A percentile compares a stretch with the other conserved stretches of the same genome.
Evolutionary conservation across 2,888 invertebrate species (phyloP).

Genomic region (Ametastegia equiseti): DNA sequence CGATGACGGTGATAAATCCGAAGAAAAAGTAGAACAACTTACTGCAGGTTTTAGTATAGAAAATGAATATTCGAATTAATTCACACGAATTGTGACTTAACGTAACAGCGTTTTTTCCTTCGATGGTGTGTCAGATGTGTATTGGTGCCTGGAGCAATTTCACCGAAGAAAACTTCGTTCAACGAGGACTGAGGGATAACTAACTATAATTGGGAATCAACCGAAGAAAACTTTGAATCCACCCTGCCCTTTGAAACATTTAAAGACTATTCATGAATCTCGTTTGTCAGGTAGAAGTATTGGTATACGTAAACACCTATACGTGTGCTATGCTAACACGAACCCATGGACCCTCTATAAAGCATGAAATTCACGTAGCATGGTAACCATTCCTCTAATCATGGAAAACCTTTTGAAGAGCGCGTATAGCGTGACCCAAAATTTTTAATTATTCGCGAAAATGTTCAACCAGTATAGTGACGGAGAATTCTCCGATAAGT

Average conservation of each 20-base stretch:
- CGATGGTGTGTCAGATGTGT: background rate
- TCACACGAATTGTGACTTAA: background rate
- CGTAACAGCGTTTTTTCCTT: background rate
- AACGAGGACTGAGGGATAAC: background rate
- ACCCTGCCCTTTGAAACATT: background rate
- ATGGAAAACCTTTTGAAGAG: background rate
- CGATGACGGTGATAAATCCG: background rate
- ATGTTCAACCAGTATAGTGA: too few species aligned
- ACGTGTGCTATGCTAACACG: background rate
- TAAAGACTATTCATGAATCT: conserved; percentile 10
- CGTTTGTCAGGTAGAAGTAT: too few species aligned
- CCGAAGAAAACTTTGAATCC: background rate
- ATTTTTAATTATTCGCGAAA: background rate
- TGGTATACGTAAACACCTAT: background rate
- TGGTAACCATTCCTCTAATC: conserved; percentile 24
- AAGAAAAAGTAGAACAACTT: background rate
- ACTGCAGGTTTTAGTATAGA: background rate
- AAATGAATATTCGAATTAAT: background rate
- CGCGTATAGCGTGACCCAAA: background rate
- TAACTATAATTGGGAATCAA: conserved; percentile 4
- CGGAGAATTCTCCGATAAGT: background rate
- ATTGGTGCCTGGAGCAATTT: background rate
- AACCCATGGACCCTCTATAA: background rate
- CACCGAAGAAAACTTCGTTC: background rate
- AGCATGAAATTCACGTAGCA: conserved; percentile 19